A percentile compares a stretch with the other conserved stretches of the same genome.
These are phyloP conservation scores for Rhamphomyia laevipes DNA, from an alignment of 2,888 invertebrate genomes.

Conservation along the genomic window DNA sequence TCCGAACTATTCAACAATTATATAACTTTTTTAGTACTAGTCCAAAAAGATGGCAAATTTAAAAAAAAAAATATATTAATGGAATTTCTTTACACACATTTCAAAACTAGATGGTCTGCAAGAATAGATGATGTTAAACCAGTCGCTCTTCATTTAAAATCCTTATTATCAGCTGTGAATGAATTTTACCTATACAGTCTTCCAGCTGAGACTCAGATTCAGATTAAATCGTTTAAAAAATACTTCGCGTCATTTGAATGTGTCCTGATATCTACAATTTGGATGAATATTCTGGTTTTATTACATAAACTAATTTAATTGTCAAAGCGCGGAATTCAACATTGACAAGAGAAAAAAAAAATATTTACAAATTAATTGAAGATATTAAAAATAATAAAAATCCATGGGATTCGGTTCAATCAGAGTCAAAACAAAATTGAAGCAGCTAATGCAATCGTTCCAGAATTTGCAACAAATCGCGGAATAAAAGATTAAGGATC, in stretches of 20 bases:
- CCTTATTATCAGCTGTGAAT: conserved; percentile 1
- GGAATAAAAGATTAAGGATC: too few relatives aligned
- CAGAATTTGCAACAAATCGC: too few relatives aligned
- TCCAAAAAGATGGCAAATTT: background rate
- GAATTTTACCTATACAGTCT: background rate
- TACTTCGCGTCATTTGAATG: background rate
- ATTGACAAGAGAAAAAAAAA: too few relatives aligned
- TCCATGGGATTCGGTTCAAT: too few relatives aligned
- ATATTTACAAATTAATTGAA: too few relatives aligned
- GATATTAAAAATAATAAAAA: too few relatives aligned
- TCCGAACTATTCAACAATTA: background rate
- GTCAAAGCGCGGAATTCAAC: too few relatives aligned
- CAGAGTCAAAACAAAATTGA: too few relatives aligned
- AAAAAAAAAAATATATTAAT: background rate
- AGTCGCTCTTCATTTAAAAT: background rate
- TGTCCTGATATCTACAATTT: background rate
- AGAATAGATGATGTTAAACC: background rate
- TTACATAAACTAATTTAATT: too few relatives aligned
- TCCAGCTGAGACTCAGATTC: background rate
- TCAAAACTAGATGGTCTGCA: background rate
- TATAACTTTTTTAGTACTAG: background rate
- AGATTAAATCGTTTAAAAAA: background rate
- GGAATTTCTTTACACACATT: background rate
- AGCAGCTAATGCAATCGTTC: too few relatives aligned
- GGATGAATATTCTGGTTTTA: background rate